Conservation (phyloP, 2,797 vertebrate genomes). For the Cyclopterus lumpus region DNA sequence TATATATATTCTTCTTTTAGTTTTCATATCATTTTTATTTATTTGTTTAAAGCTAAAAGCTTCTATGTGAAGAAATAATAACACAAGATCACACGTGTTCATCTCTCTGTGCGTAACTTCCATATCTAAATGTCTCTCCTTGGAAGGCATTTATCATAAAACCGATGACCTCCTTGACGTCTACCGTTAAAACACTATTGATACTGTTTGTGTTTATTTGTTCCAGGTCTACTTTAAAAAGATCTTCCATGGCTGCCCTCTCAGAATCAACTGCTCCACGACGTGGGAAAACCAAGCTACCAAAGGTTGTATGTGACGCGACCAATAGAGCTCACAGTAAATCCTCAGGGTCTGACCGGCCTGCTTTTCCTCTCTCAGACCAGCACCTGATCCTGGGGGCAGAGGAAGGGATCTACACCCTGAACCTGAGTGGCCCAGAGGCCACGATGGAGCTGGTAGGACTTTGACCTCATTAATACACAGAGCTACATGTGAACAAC, state of each 20-base stretch:
- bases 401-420: slow-evolving; percentile 91
- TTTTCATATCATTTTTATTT: no score
- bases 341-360: slow-evolving; percentile 20
- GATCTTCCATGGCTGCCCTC: slow-evolving; percentile 91
- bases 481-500: neutral
- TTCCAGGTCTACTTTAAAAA: slow-evolving; percentile 87
- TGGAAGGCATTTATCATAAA: neutral
- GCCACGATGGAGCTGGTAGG: slow-evolving; percentile 91
- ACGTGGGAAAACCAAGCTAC: slow-evolving; percentile 87
- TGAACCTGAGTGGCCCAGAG: slow-evolving; percentile 88
- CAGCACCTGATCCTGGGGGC: slow-evolving; percentile 90
- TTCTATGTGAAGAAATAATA: neutral
- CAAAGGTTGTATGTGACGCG: slow-evolving; percentile 79
- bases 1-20: neutral
- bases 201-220: neutral
- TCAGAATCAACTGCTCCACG: slow-evolving; percentile 87
- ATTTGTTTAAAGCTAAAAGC: neutral
- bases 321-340: no score
- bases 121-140: neutral
- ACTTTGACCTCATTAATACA: neutral
- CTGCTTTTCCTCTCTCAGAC: slow-evolving; percentile 73
- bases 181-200: neutral
- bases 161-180: neutral
- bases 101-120: neutral
- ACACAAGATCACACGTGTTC: neutral